These are phyloP conservation scores for Cricetomys ansorgei DNA, from an alignment of 2,113 vertebrate genomes.

Conservation along the genomic window DNA sequence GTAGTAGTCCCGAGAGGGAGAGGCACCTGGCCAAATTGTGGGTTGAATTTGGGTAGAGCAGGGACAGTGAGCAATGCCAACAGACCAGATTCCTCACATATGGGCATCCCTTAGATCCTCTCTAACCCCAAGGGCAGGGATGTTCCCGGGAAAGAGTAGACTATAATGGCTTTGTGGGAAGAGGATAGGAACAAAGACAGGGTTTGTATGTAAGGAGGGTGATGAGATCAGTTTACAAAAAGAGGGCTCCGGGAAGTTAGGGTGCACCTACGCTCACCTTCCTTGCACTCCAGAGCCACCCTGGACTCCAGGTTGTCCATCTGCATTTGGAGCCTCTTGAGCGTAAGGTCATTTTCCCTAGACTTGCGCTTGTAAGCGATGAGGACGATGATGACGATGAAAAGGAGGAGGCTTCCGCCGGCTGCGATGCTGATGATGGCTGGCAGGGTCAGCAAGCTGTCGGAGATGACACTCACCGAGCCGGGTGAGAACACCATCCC, in stretches of 20 bases:
- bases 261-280: constrained; percentile 86
- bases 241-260: fast-evolving
- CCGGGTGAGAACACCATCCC: constrained; percentile 96
- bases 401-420: constrained; percentile 95
- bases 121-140: background rate
- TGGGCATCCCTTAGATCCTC: background rate
- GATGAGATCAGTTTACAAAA: background rate
- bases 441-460: constrained; percentile 97
- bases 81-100: background rate
- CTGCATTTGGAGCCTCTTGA: constrained; percentile 99
- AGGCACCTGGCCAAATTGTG: background rate
- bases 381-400: constrained; percentile 99
- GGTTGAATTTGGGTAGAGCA: background rate
- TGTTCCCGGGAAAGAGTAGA: background rate
- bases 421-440: constrained; percentile 98
- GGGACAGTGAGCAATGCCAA: fast-evolving
- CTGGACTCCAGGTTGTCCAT: constrained; percentile 99
- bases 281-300: constrained; percentile 98
- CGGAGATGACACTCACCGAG: constrained; percentile 93
- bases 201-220: background rate
- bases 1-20: background rate
- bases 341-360: constrained; percentile 97
- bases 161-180: background rate
- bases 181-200: background rate
- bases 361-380: constrained; percentile 99